Percentiles rank a stretch among this genome's conserved stretches.
Conservation (phyloP, 2,797 vertebrate species). For the Mormyrops boulengeri region DNA sequence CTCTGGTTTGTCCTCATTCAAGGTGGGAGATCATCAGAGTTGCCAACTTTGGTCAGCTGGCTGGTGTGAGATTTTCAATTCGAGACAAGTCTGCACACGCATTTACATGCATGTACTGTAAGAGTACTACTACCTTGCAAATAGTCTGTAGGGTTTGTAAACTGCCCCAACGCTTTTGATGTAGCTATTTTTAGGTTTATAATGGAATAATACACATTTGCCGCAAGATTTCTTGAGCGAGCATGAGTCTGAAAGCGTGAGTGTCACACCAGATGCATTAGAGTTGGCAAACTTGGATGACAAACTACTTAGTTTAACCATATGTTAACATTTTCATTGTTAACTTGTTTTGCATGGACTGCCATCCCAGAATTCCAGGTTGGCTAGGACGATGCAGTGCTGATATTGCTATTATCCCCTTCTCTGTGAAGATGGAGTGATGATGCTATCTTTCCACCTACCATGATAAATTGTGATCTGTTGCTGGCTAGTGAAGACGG, state of each 20-base stretch:
- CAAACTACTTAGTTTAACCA: background rate
- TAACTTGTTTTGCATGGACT: background rate
- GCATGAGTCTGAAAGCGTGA: background rate
- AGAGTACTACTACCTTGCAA: background rate
- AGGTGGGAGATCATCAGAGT: background rate
- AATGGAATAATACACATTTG: background rate
- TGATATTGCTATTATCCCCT: background rate
- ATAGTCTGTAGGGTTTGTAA: background rate
- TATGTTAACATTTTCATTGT: background rate
- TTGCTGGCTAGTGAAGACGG: background rate
- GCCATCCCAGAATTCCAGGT: background rate
- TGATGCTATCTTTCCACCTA: background rate
- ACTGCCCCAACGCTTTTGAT: background rate
- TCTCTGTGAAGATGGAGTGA: background rate
- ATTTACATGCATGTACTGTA: background rate
- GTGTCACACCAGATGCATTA: background rate
- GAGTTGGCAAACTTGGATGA: background rate
- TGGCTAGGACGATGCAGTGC: background rate
- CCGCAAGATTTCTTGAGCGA: background rate
- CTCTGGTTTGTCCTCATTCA: background rate
- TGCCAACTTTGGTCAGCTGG: background rate
- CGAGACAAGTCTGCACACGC: too few species aligned
- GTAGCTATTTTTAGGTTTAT: background rate
- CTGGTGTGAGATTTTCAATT: background rate
- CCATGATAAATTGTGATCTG: background rate